Conservation (phyloP, 1,140 invertebrate species). For the Drosophila burlai region DNA sequence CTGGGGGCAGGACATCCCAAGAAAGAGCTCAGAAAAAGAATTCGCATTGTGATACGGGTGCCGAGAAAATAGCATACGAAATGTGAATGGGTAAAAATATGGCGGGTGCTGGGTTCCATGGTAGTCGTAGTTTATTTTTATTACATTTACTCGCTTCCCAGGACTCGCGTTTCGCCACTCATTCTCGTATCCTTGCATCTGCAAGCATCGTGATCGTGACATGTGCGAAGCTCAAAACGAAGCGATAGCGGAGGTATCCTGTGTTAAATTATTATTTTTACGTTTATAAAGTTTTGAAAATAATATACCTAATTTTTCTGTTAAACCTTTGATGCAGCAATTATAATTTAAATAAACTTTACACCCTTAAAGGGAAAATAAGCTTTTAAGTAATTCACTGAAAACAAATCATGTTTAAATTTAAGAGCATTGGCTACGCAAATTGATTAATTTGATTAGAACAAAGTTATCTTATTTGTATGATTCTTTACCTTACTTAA, state of each 20-base stretch:
- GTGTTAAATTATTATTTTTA: no score
- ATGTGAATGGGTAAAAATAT: not conserved
- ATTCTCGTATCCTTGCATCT: slow-evolving; percentile 55
- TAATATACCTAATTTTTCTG: no score
- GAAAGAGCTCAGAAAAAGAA: slow-evolving; percentile 54
- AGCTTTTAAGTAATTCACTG: not conserved
- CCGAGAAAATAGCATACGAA: not conserved
- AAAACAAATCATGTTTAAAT: not conserved
- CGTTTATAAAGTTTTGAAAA: no score
- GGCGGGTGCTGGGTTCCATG: slow-evolving; percentile 14
- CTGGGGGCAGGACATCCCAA: slow-evolving; percentile 8
- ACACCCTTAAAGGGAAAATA: no score
- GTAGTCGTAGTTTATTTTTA: slow-evolving; percentile 80
- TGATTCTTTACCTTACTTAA: no score
- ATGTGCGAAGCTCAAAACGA: slow-evolving; percentile 43
- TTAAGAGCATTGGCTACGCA: not conserved
- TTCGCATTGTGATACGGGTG: slow-evolving; percentile 50
- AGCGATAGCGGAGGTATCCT: not conserved
- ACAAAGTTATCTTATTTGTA: no score
- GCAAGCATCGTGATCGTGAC: slow-evolving; percentile 62
- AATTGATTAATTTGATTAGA: not conserved
- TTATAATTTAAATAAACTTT: no score
- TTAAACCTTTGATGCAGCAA: no score
- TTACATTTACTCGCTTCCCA: slow-evolving; percentile 66
- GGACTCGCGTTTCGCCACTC: slow-evolving; percentile 1